Evolutionary conservation across 2,888 invertebrate genomes (phyloP).

Genomic region (Glaucopsyche alexis): DNA sequence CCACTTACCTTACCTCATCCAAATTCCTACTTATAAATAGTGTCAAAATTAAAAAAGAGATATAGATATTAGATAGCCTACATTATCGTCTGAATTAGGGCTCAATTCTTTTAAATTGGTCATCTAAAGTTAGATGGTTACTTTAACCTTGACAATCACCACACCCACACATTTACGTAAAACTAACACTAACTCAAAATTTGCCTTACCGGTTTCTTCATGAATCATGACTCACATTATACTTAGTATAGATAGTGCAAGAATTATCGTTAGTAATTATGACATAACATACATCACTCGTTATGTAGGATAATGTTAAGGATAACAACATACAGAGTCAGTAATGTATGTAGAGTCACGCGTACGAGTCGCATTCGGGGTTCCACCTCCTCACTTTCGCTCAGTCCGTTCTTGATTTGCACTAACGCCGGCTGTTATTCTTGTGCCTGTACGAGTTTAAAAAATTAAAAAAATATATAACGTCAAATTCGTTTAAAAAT

Average conservation of each 20-base stretch:
- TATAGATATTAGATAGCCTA: no score
- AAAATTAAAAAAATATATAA: slow-evolving; percentile 14
- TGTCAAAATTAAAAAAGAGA: no score
- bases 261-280: not conserved
- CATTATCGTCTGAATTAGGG: no score
- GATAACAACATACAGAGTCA: not conserved
- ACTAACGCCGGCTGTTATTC: slow-evolving; percentile 56
- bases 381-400: slow-evolving; percentile 38
- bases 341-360: slow-evolving; percentile 23
- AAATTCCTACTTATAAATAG: no score
- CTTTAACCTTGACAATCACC: slow-evolving; percentile 16
- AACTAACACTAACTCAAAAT: slow-evolving; percentile 1
- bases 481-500: slow-evolving; percentile 15
- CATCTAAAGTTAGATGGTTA: not conserved
- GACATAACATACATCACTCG: not conserved
- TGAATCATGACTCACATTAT: slow-evolving; percentile 11
- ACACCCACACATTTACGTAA: slow-evolving; percentile 4
- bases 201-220: not conserved
- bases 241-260: slow-evolving; percentile 16
- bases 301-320: slow-evolving; percentile 15
- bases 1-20: no score
- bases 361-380: slow-evolving; percentile 3
- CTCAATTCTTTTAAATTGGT: not conserved
- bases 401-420: slow-evolving; percentile 65
- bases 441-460: slow-evolving; percentile 22